These are phyloP conservation scores for Megastigmus dorsalis DNA, from an alignment of 2,888 invertebrate species.

Conservation along the genomic window DNA sequence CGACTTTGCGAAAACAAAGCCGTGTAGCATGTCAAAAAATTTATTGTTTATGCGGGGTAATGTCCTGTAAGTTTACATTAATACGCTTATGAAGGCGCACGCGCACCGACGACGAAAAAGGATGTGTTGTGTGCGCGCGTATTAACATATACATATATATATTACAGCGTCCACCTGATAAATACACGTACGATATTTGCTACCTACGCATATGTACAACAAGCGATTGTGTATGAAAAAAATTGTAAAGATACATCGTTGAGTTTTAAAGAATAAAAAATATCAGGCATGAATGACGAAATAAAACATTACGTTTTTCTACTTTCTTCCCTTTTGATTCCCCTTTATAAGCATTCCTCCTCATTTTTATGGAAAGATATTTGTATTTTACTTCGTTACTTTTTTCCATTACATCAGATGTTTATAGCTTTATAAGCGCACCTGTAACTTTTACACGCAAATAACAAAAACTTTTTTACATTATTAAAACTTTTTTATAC, in stretches of 20 bases:
- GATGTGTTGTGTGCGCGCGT: background rate
- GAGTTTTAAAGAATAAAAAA: conserved; percentile 58
- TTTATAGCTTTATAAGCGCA: no score
- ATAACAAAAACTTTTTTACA: no score
- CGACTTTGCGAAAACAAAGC: no score
- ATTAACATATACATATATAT: background rate
- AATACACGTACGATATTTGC: conserved; percentile 21
- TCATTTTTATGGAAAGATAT: no score
- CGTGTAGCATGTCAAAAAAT: no score
- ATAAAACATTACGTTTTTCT: background rate
- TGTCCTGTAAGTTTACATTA: conserved; percentile 36
- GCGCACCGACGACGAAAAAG: no score
- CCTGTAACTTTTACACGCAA: no score
- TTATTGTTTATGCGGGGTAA: no score
- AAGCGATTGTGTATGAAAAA: conserved; percentile 22
- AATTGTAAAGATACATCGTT: conserved; percentile 54
- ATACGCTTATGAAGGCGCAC: conserved; percentile 39
- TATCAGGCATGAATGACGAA: conserved; percentile 41
- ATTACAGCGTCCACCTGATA: conserved; percentile 28
- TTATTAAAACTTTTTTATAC: no score
- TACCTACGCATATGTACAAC: conserved; percentile 18
- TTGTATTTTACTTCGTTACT: no score
- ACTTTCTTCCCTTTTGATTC: background rate
- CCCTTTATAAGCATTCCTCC: no score
- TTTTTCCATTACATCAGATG: no score